Evolutionary conservation across 2,888 invertebrate genomes (phyloP).

Genomic region (Emmelina monodactyla): DNA sequence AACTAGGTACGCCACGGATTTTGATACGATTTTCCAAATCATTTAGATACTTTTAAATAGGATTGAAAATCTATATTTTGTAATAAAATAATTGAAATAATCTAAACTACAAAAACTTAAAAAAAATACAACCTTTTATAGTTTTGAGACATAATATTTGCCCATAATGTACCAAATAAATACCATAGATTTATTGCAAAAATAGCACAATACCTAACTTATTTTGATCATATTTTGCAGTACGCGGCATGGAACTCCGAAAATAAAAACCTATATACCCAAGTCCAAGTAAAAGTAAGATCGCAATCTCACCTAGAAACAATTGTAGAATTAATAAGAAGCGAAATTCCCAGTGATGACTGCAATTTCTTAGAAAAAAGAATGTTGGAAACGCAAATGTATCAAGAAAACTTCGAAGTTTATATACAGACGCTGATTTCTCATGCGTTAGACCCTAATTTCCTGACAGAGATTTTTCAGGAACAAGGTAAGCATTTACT

Average conservation of each 20-base stretch:
- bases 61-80: too few relatives aligned
- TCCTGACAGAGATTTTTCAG: constrained; percentile 87
- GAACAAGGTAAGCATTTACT: constrained; percentile 73
- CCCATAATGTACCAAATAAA: too few relatives aligned
- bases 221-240: too few relatives aligned
- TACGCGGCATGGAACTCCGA: constrained; percentile 87
- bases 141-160: too few relatives aligned
- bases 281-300: constrained; percentile 79
- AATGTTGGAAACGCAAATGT: constrained; percentile 78
- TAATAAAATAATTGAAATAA: too few relatives aligned
- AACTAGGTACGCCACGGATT: too few relatives aligned
- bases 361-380: constrained; percentile 76
- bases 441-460: constrained; percentile 88
- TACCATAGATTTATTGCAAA: too few relatives aligned
- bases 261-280: constrained; percentile 80
- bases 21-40: too few relatives aligned
- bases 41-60: too few relatives aligned
- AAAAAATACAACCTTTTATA: too few relatives aligned
- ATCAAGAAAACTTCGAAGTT: constrained; percentile 89
- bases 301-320: constrained; percentile 80
- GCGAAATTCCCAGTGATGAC: constrained; percentile 74
- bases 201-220: too few relatives aligned
- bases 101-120: too few relatives aligned
- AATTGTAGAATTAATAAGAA: constrained; percentile 80
- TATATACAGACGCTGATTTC: constrained; percentile 91